phyloP scores from a whole-genome alignment of 2,113 vertebrate species.

The Podarcis raffonei region DNA sequence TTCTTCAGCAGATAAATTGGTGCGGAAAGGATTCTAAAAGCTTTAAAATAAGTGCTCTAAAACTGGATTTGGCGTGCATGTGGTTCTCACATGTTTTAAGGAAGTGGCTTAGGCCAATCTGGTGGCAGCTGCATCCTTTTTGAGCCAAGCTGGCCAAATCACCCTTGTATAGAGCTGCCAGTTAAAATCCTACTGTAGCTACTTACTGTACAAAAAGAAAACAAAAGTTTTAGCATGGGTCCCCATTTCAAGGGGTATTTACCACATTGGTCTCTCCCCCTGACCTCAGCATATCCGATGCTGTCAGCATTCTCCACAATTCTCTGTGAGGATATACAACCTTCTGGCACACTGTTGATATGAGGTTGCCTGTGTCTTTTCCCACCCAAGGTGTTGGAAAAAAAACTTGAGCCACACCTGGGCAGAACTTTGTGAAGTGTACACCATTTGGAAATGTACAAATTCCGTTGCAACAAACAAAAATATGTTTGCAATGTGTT shows the following conservation, averaged over 20 bases:
- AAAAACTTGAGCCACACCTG: neutral
- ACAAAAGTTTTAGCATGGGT: neutral
- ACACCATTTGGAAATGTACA: neutral
- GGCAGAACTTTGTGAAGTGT: neutral
- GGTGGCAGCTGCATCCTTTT: neutral
- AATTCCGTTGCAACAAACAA: neutral
- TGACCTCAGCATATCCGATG: neutral
- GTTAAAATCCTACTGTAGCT: neutral
- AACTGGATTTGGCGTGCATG: neutral
- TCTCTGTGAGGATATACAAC: neutral
- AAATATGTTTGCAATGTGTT: neutral
- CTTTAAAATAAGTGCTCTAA: neutral
- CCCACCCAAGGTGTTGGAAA: neutral
- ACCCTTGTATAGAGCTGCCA: neutral
- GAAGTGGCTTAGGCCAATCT: neutral
- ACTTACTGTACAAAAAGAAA: neutral
- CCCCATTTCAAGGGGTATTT: neutral
- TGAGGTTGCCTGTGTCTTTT: neutral
- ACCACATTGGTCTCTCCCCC: neutral
- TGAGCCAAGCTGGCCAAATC: neutral
- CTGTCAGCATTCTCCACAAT: neutral
- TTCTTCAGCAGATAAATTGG: neutral
- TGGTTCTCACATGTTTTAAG: neutral
- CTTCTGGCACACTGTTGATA: neutral
- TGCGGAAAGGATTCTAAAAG: neutral